These are phyloP conservation scores for Rallus crepitans DNA, from an alignment of 2,797 vertebrate genomes.

Conservation along the genomic window DNA sequence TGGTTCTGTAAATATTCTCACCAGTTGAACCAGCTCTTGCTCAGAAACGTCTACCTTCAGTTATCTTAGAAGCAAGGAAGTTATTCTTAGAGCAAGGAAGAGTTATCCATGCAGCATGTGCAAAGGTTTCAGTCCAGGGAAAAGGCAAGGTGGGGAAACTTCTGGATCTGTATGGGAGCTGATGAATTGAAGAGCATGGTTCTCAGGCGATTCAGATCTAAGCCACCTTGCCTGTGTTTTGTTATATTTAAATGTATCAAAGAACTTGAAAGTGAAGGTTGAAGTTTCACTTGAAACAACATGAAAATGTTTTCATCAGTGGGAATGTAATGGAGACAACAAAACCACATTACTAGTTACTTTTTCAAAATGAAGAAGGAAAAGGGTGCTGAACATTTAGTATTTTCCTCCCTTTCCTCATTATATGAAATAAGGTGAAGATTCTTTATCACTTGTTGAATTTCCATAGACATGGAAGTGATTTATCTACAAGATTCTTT, in stretches of 20 bases:
- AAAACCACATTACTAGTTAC: slow-evolving; percentile 25
- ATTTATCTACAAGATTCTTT: not conserved
- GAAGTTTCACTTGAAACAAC: not conserved
- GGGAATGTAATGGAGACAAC: slow-evolving; percentile 7
- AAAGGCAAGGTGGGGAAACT: not conserved
- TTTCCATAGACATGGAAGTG: not conserved
- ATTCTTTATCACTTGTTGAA: not conserved
- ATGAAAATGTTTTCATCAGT: not conserved
- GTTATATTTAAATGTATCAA: not conserved
- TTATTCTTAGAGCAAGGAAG: not conserved
- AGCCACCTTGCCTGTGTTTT: not conserved
- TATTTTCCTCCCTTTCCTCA: not conserved
- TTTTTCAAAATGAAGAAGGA: slow-evolving; percentile 40
- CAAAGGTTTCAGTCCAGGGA: not conserved
- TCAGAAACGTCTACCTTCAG: not conserved
- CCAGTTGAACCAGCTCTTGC: not conserved
- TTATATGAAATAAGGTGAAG: not conserved
- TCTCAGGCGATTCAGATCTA: not conserved
- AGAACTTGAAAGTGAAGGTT: not conserved
- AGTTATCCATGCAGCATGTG: not conserved
- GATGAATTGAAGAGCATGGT: not conserved
- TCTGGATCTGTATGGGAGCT: not conserved
- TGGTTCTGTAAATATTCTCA: not conserved
- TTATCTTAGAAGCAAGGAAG: not conserved
- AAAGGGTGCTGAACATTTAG: slow-evolving; percentile 1